Evolutionary conservation across 1,140 invertebrate species (phyloP), one percentile per base, ranked within the genome.

Genomic region (Drosophila mauritiana): DNA sequence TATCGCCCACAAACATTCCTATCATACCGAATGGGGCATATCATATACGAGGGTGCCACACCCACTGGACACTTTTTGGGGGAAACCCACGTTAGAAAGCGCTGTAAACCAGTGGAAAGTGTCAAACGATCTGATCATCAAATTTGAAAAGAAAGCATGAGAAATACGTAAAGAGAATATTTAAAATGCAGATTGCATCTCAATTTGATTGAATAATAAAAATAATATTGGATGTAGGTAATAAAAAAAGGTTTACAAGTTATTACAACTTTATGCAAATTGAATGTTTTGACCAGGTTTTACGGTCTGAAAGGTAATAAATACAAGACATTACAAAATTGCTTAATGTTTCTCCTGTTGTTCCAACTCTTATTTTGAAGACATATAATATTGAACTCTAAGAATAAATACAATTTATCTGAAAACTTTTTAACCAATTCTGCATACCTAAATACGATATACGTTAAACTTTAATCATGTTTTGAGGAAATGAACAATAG

Each of bases 51-150:
- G 48, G 25, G 13, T 36, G 49, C 63, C 67, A 70, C 67, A 70
- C 67, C 67, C 67, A 70, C 67, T 6, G 36, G 22, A 13, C 22
- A 43, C 15, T 53, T 54, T 68, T 45, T n/a, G 52, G 27, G 1
- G 27, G 1, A n/a, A 46, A 31, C 70, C 70, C 69, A 73, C 70
- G 69, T 55, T 62, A 49, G 68, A 73, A 54, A 74, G 58, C 65
- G 55, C 11, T 1, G 1, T 27, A 40, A 34, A 63, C 46, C 62
- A 17, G 48, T 51, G 65, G 58, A 82, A 64, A 82, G 73, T 74
- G 79, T 74, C 62, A 82, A 78, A 62, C 57, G 39, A 74, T 74
- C 31, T 27, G 43, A 72, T 61, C 43, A 49, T 53, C 40, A 51
- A 62, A 39, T 67, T 54, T 22, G 27, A 42, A 70, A 70, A 70